Evolutionary conservation across 2,113 vertebrate genomes (phyloP).

Genomic region (Circaetus gallicus): DNA sequence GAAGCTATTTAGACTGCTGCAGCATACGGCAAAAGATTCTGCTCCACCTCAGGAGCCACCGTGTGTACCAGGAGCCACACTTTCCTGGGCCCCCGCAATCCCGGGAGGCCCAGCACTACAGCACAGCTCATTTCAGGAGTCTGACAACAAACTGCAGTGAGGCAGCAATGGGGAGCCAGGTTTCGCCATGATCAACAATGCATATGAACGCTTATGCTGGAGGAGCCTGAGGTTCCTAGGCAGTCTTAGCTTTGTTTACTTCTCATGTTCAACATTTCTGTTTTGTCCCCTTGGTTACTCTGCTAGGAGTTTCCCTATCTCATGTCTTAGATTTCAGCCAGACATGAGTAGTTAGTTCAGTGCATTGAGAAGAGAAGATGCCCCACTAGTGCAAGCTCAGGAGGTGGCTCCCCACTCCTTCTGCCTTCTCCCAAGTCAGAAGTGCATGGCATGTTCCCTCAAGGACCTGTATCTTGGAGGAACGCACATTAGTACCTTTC

Average conservation of each 20-base stretch:
- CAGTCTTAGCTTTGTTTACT: slow-evolving; percentile 4
- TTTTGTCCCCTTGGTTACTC: slow-evolving; percentile 26
- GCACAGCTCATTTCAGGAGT: not conserved
- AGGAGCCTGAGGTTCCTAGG: not conserved
- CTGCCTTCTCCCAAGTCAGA: not conserved
- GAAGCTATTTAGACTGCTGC: not conserved
- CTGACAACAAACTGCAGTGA: not conserved
- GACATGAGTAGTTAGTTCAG: not conserved
- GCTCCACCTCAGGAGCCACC: rapidly evolving
- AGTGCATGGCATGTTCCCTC: rapidly evolving
- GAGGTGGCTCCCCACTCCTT: not conserved
- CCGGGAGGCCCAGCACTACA: rapidly evolving
- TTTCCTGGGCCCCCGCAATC: not conserved
- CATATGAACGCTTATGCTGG: rapidly evolving
- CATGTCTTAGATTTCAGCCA: not conserved
- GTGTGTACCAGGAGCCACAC: rapidly evolving
- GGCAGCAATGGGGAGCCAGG: not conserved
- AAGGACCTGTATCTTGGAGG: not conserved
- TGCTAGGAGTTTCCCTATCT: not conserved
- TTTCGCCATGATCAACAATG: not conserved
- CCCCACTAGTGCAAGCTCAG: not conserved
- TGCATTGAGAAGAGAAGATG: not conserved
- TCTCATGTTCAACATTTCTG: not conserved
- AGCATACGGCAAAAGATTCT: not conserved
- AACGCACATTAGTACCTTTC: not conserved